Percentiles rank a stretch among this genome's conserved stretches.
Conservation (phyloP, 2,113 vertebrate species). For the Rhombomys opimus region DNA sequence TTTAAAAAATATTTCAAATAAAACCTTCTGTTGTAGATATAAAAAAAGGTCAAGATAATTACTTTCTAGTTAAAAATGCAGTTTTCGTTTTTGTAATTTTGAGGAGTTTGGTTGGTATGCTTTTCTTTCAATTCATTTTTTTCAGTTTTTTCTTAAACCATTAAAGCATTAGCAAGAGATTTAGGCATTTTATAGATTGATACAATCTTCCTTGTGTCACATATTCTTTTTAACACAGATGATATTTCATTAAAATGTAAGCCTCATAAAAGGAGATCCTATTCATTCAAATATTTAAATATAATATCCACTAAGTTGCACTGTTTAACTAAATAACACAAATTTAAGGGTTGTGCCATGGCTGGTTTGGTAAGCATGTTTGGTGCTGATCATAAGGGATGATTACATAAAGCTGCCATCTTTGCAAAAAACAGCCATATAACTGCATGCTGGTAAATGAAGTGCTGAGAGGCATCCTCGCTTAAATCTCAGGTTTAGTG, state of each 20-base stretch:
- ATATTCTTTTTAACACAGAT: background rate
- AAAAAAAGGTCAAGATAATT: slow-evolving; percentile 42
- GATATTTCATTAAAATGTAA: background rate
- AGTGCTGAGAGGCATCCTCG: background rate
- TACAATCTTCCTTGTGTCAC: background rate
- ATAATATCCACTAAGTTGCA: background rate
- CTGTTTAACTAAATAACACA: background rate
- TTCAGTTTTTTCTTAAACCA: background rate
- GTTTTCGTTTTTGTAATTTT: slow-evolving; percentile 27
- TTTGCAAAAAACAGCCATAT: too few relatives aligned
- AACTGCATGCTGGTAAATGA: too few relatives aligned
- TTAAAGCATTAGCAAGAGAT: background rate
- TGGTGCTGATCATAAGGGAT: background rate
- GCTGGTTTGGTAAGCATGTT: background rate
- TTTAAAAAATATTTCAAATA: slow-evolving; percentile 60
- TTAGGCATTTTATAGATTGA: background rate
- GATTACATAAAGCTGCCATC: too few relatives aligned
- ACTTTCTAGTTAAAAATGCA: slow-evolving; percentile 64
- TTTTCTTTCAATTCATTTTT: background rate
- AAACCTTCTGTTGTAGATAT: slow-evolving; percentile 7
- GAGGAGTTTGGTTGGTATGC: background rate
- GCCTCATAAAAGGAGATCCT: background rate
- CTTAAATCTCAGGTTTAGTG: too few relatives aligned
- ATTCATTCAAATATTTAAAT: background rate
- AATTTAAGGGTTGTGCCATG: background rate